Conservation (phyloP, 1,140 invertebrate species). For the Plodia interpunctella region DNA sequence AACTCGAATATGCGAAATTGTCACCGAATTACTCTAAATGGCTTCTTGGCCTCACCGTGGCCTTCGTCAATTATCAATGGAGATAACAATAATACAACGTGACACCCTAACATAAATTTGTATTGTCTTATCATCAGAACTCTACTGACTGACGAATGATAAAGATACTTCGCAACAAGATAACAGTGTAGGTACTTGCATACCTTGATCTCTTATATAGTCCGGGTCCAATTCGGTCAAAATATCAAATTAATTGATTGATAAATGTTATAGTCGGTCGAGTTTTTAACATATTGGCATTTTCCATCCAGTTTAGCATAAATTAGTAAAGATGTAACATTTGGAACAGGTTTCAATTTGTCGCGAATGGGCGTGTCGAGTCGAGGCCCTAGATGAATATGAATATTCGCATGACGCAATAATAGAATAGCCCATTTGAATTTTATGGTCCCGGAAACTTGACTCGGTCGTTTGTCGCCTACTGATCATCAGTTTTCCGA, state of each 20-base stretch:
- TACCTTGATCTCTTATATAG: constrained; percentile 49
- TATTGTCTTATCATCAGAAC: constrained; percentile 69
- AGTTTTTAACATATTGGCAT: constrained; percentile 9
- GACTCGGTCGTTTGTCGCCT: too few relatives aligned
- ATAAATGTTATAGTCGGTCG: constrained; percentile 13
- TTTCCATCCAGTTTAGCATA: constrained; percentile 18
- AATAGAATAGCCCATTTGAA: constrained; percentile 16
- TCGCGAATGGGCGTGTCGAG: constrained; percentile 25
- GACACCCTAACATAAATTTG: constrained; percentile 72
- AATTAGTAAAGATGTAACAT: constrained; percentile 9
- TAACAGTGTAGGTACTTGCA: constrained; percentile 31
- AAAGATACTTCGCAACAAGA: constrained; percentile 58
- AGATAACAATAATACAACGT: constrained; percentile 63
- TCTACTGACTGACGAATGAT: constrained; percentile 46
- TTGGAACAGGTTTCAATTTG: constrained; percentile 24
- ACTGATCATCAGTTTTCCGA: too few relatives aligned
- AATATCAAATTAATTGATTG: constrained; percentile 17
- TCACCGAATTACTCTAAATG: constrained; percentile 18
- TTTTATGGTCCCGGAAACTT: constrained; percentile 2
- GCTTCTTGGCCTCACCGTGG: constrained; percentile 45
- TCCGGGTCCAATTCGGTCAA: constrained; percentile 10
- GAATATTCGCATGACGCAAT: constrained; percentile 22
- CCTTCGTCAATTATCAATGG: constrained; percentile 62
- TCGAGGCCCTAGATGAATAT: constrained; percentile 17
- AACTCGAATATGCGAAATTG: neutral